These are phyloP conservation scores for Ceratotherium simum DNA, from an alignment of 2,113 vertebrate species.

Conservation along the genomic window DNA sequence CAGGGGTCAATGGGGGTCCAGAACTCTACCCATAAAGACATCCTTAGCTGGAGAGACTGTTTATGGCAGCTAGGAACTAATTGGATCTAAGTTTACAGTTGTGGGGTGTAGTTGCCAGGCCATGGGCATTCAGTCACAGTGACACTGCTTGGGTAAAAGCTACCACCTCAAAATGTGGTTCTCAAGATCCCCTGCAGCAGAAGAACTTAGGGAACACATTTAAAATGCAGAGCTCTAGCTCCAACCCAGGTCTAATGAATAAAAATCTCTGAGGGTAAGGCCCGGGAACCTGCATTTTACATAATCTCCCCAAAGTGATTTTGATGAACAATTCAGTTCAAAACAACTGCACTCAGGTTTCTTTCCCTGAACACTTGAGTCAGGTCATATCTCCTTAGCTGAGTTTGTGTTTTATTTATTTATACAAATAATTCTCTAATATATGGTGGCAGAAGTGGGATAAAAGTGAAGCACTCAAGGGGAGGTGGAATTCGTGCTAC, in stretches of 20 bases:
- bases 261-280: not conserved
- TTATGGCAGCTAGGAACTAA: not conserved
- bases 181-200: not conserved
- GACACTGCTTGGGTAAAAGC: not conserved
- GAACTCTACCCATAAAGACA: not conserved
- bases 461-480: not conserved
- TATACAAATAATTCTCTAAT: not conserved
- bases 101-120: not conserved
- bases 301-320: not conserved
- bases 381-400: not conserved
- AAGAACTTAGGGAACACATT: not conserved
- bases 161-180: not conserved
- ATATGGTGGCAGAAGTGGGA: not conserved
- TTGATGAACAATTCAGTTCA: not conserved
- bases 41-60: not conserved
- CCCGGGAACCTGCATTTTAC: not conserved
- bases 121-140: not conserved
- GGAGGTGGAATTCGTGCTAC: not conserved
- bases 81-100: not conserved
- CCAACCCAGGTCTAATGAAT: not conserved
- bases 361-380: not conserved
- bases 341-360: not conserved
- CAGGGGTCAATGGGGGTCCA: not conserved
- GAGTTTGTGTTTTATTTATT: not conserved
- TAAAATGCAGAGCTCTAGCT: not conserved